Percentiles rank a stretch among this genome's conserved stretches.
phyloP scores from a whole-genome alignment of 2,113 vertebrate genomes.

The Eleginops maclovinus region DNA sequence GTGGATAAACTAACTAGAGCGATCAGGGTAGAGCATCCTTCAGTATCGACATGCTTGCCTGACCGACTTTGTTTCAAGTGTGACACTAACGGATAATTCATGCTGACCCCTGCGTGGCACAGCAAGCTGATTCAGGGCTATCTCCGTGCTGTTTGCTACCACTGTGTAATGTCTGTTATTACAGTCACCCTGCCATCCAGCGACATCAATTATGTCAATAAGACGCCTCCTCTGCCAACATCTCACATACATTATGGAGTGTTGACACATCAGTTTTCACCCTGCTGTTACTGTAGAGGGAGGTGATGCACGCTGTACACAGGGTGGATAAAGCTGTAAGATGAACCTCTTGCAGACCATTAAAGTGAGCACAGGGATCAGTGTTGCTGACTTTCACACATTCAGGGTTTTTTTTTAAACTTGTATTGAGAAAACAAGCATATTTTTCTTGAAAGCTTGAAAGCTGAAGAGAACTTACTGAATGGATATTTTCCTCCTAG shows the following conservation, averaged over 20 bases:
- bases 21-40: conserved; percentile 5
- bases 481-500: background rate
- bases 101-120: conserved; percentile 43
- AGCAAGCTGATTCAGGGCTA: conserved; percentile 51
- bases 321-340: conserved; percentile 32
- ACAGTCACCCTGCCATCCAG: conserved; percentile 54
- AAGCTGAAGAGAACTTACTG: background rate
- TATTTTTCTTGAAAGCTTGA: background rate
- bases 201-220: conserved; percentile 72
- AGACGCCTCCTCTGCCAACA: conserved; percentile 52
- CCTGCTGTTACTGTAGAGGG: conserved; percentile 18
- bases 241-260: conserved; percentile 60
- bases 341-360: conserved; percentile 30
- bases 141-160: conserved; percentile 36
- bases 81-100: conserved; percentile 53
- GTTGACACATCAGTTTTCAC: conserved; percentile 63
- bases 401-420: background rate
- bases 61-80: conserved; percentile 29
- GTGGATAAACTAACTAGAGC: background rate
- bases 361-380: conserved; percentile 27
- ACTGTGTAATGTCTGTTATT: conserved; percentile 61
- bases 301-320: conserved; percentile 2
- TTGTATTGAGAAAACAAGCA: background rate
- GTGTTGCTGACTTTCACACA: conserved; percentile 2
- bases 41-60: conserved; percentile 10